Conservation (phyloP, 2,113 vertebrate genomes). For the Synchiropus splendidus region DNA sequence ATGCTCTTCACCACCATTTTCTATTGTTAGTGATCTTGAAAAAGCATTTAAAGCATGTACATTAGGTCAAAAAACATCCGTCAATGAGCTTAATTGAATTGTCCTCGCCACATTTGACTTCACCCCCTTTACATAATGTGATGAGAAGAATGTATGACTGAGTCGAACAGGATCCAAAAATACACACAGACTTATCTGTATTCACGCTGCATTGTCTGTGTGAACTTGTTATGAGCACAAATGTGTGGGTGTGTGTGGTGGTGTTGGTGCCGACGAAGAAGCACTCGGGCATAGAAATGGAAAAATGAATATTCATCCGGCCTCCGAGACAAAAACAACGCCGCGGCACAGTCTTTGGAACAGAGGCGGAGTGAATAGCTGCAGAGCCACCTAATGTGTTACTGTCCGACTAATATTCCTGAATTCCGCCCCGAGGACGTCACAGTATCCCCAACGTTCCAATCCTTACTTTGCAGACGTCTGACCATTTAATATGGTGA, state of each 20-base stretch:
- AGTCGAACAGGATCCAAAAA: too few relatives aligned
- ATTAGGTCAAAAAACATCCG: too few relatives aligned
- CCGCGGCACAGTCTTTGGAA: constrained; percentile 14
- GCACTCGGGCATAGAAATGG: constrained; percentile 11
- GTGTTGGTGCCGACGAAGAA: constrained; percentile 6
- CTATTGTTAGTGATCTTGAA: too few relatives aligned
- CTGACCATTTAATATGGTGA: too few relatives aligned
- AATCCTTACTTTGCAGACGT: too few relatives aligned
- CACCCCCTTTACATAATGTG: too few relatives aligned
- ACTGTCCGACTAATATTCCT: constrained; percentile 12
- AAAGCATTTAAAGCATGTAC: too few relatives aligned
- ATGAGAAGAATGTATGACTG: too few relatives aligned
- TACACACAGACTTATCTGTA: constrained; percentile 2
- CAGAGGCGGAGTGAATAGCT: constrained; percentile 6
- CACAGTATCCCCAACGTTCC: too few relatives aligned
- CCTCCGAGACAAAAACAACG: constrained; percentile 39
- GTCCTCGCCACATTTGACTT: too few relatives aligned
- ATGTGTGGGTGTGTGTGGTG: background rate
- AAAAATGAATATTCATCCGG: constrained; percentile 42
- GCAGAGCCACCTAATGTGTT: constrained; percentile 13
- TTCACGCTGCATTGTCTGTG: background rate
- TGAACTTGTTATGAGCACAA: constrained; percentile 2
- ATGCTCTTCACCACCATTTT: too few relatives aligned
- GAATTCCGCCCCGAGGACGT: background rate
- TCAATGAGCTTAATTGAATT: too few relatives aligned